A percentile compares a stretch with the other conserved stretches of the same genome.
phyloP scores from a whole-genome alignment of 2,113 vertebrate species.

The Megaceryle torquata region DNA sequence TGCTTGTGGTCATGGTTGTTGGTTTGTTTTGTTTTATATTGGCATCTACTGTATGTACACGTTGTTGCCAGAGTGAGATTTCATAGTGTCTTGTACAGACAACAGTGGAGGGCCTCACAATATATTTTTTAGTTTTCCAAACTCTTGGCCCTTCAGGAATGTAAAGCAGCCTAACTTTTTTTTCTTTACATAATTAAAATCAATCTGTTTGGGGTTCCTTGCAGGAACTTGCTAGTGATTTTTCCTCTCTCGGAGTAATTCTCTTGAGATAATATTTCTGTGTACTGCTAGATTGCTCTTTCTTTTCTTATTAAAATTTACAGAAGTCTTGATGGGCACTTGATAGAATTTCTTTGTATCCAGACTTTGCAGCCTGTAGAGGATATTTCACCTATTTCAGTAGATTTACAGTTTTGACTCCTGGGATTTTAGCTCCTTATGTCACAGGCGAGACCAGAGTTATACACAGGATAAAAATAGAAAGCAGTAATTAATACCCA shows the following conservation, averaged over 20 bases:
- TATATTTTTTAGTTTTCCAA: background rate
- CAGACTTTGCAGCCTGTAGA: background rate
- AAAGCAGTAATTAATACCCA: constrained; percentile 46
- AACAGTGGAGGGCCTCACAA: background rate
- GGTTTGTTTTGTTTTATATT: background rate
- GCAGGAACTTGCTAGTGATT: background rate
- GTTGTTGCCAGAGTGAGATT: background rate
- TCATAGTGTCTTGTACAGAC: background rate
- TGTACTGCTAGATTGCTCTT: background rate
- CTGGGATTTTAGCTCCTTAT: constrained; percentile 19
- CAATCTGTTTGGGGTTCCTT: background rate
- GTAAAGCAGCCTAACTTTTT: background rate
- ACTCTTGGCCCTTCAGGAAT: background rate
- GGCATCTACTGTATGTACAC: accelerated
- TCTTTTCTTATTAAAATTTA: constrained; percentile 1
- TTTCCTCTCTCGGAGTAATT: background rate
- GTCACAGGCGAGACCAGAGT: background rate
- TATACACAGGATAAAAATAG: constrained; percentile 33
- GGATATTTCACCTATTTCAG: background rate
- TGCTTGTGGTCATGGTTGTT: background rate
- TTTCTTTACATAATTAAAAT: background rate
- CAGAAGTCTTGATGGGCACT: background rate
- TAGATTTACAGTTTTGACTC: background rate
- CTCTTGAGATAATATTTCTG: background rate
- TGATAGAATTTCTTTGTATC: background rate